Base-by-base conservation (phyloP, 37 sponge, comb jelly and placozoan genomes). In the Geodia barretti region DNA sequence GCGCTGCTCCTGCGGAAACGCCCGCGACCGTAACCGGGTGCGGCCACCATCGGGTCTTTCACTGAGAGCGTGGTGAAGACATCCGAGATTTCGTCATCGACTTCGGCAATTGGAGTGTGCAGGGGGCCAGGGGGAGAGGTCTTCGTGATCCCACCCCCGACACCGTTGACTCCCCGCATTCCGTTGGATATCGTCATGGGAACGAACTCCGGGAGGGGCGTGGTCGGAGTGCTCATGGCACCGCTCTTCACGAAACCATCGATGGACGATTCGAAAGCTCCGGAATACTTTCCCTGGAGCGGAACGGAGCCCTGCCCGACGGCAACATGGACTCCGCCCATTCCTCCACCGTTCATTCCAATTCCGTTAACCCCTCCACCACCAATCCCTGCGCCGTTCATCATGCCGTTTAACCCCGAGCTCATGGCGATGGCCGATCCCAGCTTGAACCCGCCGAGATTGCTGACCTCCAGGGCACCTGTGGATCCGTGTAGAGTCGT, bases 391-490 rank as follows among this genome's bases (percentile, higher is more conserved):
- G 61, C 38, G 4, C 64, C 37, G 64, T 77, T 65, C 23, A 77
- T 34, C 25, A 65, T 41, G 38, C 65, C 64, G 21, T 64, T 65
- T 21, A 64, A 63, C 29, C 11, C 60, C 60, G 19, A 58, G 19
- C 19, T 11, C 54, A 47, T 47, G 14, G 54, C 54, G 14, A 47
- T 47, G 14, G 54, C 54, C 7, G 60, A 72, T 34, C 72, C 63
- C 2, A 71, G 86, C 23, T 76, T 75, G 72, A 88, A 88, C 42
- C 88, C 88, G 11, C 84, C 84, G 7, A 88, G 89, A 31, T 80
- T 80, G 74, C 82, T 88, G 25, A 88, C 89, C 30, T 88, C 89
- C 7, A 88, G 84, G 28, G 89, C 83, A 23, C 89, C 84, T 0
- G 82, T 76, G 0, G 88, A 87, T 2, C 82, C 88, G 33, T 87